Evolutionary conservation across 2,113 vertebrate genomes (phyloP).

Genomic region (Varanus salvator): DNA sequence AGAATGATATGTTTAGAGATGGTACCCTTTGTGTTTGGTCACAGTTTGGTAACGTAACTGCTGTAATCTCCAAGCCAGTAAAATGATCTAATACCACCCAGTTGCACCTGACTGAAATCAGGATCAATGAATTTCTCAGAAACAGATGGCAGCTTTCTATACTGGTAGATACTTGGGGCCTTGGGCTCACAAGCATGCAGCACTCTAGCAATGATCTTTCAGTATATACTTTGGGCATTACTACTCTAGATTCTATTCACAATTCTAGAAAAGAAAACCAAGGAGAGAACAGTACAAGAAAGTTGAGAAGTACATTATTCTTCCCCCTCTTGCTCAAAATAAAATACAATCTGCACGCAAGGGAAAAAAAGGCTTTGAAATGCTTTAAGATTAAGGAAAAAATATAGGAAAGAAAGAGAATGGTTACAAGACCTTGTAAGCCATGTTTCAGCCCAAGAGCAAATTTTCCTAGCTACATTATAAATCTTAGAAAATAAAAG

Average conservation of each 20-base stretch:
- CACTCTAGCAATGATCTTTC: background rate
- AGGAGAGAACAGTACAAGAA: constrained; percentile 43
- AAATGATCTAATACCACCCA: background rate
- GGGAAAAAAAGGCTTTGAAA: constrained; percentile 41
- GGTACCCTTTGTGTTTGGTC: background rate
- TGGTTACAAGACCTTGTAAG: constrained; percentile 61
- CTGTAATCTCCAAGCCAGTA: background rate
- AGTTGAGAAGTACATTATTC: constrained; percentile 18
- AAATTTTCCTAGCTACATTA: constrained; percentile 75
- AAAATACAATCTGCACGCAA: constrained; percentile 6
- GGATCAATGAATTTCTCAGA: background rate
- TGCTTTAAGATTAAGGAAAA: constrained; percentile 57
- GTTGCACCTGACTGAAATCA: background rate
- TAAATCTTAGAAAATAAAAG: constrained; percentile 75
- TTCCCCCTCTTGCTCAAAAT: background rate
- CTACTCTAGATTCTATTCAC: background rate
- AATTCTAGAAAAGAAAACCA: constrained; percentile 38
- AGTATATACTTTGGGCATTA: background rate
- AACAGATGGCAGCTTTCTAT: background rate
- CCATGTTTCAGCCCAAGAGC: constrained; percentile 76
- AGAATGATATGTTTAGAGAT: background rate
- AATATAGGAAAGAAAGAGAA: constrained; percentile 57
- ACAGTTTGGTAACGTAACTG: background rate
- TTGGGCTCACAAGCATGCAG: background rate
- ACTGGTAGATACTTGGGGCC: background rate